Base-by-base conservation (phyloP, 2,888 invertebrate species). In the Patella depressa region DNA sequence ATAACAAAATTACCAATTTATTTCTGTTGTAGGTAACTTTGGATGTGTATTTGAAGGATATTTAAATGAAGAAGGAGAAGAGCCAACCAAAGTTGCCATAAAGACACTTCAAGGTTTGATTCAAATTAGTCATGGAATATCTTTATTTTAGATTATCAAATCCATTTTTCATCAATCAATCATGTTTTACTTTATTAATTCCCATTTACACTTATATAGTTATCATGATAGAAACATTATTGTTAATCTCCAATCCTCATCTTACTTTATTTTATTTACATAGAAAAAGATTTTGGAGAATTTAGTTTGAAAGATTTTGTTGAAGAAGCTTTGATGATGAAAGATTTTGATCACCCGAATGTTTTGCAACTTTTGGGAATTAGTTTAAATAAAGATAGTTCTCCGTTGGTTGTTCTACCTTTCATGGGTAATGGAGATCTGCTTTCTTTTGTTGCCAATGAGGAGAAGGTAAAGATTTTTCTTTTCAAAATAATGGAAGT, bases 271-370 rank as follows among this genome's bases (percentile, higher is more conserved):
- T 65, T 19, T 65, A 5, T 19, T 55, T n/a, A 17, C 54, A n/a
- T 53, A 73, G 73, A 53, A 19, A 17, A 34, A n/a, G 53, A 29
- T 75, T 81, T 72, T 69, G 73, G 72, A 14, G 69, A 65, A 45
- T 19, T 59, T 12, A 34, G 45, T n/a, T 55, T 81, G 15, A 70
- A 73, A 55, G 88, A 88, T 19, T 93, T 93, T 80, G 85, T 93
- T 53, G 89, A 92, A 24, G 93, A 93, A 86, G 93, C 92, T 0
- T 85, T 92, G 72, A 89, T 92, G 73, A 93, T 93, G 93, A 91
- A 91, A 75, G 91, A 92, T 74, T 92, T 93, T 80, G 87, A 91
- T 78, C 93, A 93, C 85, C 86, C 88, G 11, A 91, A 93, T 83
- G 92, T 93, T 11, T 85, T 93, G 14, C 84, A 88, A 3, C 85